Evolutionary conservation across 1,140 invertebrate genomes (phyloP).

Genomic region (Odontomachus brunneus): DNA sequence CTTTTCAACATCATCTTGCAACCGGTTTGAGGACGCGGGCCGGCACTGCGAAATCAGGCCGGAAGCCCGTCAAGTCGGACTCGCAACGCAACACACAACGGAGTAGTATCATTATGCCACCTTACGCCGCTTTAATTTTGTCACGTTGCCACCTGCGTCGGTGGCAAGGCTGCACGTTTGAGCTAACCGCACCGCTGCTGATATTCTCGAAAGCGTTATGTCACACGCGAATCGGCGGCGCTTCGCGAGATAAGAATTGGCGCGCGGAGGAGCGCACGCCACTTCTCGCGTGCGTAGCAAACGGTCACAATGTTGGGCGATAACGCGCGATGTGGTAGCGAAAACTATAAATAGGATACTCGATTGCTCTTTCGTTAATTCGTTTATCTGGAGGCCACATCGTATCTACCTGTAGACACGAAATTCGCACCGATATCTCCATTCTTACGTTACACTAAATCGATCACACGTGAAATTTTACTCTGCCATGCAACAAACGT

Average conservation of each 20-base stretch:
- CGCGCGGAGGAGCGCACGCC: background rate
- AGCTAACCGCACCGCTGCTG: background rate
- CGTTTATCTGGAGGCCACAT: too few species aligned
- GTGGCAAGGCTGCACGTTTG: slow-evolving; percentile 26
- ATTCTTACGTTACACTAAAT: background rate
- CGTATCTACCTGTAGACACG: background rate
- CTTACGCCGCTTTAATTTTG: slow-evolving; percentile 41
- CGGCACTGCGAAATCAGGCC: slow-evolving; percentile 43
- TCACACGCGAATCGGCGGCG: background rate
- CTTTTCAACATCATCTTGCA: slow-evolving; percentile 20
- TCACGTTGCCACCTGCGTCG: slow-evolving; percentile 10
- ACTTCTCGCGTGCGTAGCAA: background rate
- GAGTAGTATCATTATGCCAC: slow-evolving; percentile 25
- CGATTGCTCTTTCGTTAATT: too few species aligned
- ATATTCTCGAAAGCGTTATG: background rate
- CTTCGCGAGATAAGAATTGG: slow-evolving; percentile 13
- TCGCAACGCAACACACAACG: slow-evolving; percentile 22
- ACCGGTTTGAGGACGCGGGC: slow-evolving; percentile 39
- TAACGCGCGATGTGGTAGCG: background rate
- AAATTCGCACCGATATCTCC: slow-evolving; percentile 19
- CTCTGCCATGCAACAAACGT: background rate
- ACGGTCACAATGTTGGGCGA: background rate
- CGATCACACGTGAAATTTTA: background rate
- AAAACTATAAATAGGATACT: slow-evolving; percentile 40
- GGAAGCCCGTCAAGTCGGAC: slow-evolving; percentile 41